Conservation (phyloP, 2,797 vertebrate genomes). For the Enteromius viviparus region DNA sequence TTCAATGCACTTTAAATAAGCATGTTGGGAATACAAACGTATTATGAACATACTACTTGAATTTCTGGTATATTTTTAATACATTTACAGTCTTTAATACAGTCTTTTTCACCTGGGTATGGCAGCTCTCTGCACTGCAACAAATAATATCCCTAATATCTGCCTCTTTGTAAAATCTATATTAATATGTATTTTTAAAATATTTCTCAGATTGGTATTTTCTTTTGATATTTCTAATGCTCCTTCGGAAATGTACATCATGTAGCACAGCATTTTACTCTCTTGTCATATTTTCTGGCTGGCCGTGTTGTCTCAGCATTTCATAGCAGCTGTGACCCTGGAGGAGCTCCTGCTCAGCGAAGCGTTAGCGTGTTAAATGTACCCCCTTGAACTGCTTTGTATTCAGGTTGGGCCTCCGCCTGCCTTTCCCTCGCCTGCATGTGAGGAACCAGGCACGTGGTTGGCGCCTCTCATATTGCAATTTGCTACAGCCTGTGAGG, state of each 20-base stretch:
- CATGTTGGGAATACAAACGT: too few relatives aligned
- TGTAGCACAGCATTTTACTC: slow-evolving; percentile 17
- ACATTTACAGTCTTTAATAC: too few relatives aligned
- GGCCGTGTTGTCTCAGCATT: slow-evolving; percentile 38
- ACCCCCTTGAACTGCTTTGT: slow-evolving; percentile 32
- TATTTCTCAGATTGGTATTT: neutral
- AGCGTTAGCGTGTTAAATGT: slow-evolving; percentile 39
- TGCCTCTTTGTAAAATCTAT: neutral
- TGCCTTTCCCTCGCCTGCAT: slow-evolving; percentile 13
- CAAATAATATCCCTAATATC: neutral
- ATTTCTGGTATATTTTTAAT: too few relatives aligned
- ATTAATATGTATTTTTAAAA: neutral
- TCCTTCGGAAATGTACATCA: neutral
- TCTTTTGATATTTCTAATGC: slow-evolving; percentile 8
- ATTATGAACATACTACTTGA: too few relatives aligned
- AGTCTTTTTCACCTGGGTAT: neutral
- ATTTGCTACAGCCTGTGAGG: slow-evolving; percentile 42
- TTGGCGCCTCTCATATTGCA: slow-evolving; percentile 7
- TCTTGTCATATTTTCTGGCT: slow-evolving; percentile 45
- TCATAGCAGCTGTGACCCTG: slow-evolving; percentile 43
- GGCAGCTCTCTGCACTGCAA: neutral
- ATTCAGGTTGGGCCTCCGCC: slow-evolving; percentile 40
- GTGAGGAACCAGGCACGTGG: slow-evolving; percentile 38
- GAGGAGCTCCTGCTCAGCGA: slow-evolving; percentile 43
- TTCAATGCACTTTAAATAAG: too few relatives aligned